Percentiles rank a stretch among this genome's conserved stretches.
Conservation (phyloP, 2,113 vertebrate species). For the Xyrauchen texanus region DNA sequence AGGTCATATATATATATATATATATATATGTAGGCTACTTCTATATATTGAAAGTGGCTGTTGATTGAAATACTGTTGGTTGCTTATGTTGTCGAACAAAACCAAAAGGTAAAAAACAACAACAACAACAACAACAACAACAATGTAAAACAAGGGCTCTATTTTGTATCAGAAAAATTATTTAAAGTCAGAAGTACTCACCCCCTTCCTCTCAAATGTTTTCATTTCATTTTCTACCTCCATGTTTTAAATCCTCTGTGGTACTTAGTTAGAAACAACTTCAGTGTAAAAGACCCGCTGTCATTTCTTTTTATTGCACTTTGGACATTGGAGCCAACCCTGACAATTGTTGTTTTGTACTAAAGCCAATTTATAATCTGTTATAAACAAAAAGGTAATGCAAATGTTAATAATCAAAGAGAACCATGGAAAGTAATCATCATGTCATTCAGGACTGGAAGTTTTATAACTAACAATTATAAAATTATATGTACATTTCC, state of each 20-base stretch:
- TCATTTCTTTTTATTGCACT: constrained; percentile 58
- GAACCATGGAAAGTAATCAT: too few relatives aligned
- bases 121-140: too few relatives aligned
- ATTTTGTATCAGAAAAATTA: neutral
- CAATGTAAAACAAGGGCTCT: neutral
- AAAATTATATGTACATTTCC: too few relatives aligned
- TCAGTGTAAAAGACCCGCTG: neutral
- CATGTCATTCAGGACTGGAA: too few relatives aligned
- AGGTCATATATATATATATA: neutral
- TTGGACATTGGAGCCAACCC: constrained; percentile 61
- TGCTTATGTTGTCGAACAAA: neutral
- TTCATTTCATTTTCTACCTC: constrained; percentile 22
- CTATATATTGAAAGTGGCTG: neutral
- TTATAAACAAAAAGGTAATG: neutral
- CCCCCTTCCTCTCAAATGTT: constrained; percentile 64
- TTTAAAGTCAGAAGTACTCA: constrained; percentile 55
- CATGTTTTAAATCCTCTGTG: constrained; percentile 51
- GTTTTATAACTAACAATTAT: too few relatives aligned
- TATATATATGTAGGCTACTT: neutral
- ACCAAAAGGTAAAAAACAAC: neutral
- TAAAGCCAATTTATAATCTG: neutral
- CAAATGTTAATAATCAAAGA: neutral
- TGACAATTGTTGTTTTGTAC: constrained; percentile 1
- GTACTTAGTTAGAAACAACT: neutral
- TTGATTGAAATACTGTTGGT: neutral